Evolutionary conservation across 2,113 vertebrate species (phyloP).

Genomic region (Oncorhynchus gorbuscha): DNA sequence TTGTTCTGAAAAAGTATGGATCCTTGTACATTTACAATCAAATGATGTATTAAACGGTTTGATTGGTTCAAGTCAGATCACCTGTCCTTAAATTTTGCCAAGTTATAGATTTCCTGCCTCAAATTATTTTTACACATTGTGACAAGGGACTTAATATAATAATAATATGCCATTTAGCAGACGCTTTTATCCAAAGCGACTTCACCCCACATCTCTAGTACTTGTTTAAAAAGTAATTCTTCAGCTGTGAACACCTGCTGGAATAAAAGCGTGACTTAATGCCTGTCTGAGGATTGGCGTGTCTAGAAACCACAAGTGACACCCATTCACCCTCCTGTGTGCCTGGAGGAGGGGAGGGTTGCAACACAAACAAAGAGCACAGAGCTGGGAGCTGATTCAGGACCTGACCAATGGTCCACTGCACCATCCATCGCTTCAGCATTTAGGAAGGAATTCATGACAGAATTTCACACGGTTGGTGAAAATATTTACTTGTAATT

Average conservation of each 20-base stretch:
- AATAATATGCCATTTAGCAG: no score
- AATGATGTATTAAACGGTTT: background rate
- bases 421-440: background rate
- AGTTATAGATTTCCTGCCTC: background rate
- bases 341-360: background rate
- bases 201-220: background rate
- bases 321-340: background rate
- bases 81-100: background rate
- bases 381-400: background rate
- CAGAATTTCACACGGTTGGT: background rate
- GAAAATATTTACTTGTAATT: conserved; percentile 4
- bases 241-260: conserved; percentile 19
- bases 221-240: background rate
- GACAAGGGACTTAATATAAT: conserved; percentile 8
- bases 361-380: background rate
- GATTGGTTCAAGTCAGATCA: background rate
- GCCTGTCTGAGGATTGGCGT: background rate
- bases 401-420: background rate
- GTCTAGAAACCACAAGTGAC: background rate
- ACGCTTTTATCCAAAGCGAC: no score
- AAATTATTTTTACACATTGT: background rate
- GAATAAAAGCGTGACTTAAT: conserved; percentile 7
- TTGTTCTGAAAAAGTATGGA: background rate
- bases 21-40: background rate
- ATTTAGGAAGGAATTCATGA: conserved; percentile 18